phyloP scores from a whole-genome alignment of 2,888 invertebrate genomes.

The Lasioglossum lativentre region DNA sequence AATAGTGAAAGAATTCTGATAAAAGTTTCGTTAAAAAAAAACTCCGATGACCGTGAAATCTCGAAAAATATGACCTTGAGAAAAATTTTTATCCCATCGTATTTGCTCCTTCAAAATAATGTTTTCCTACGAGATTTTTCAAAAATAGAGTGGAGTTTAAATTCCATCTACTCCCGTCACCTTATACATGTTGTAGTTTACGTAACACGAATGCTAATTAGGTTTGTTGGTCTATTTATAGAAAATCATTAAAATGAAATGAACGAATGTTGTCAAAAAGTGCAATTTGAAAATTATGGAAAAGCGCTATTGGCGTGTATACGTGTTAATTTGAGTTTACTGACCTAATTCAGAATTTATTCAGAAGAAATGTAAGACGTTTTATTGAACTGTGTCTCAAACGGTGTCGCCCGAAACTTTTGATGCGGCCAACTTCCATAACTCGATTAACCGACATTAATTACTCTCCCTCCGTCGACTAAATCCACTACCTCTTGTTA shows the following conservation, averaged over 20 bases:
- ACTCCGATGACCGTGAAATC: too few species aligned
- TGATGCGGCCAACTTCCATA: conserved; percentile 20
- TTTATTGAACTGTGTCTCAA: not conserved
- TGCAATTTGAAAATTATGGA: too few species aligned
- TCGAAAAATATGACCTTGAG: too few species aligned
- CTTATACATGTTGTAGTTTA: too few species aligned
- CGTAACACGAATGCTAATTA: not conserved
- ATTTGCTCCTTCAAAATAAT: too few species aligned
- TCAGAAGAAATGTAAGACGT: not conserved
- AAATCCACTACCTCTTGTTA: not conserved
- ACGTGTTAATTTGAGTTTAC: not conserved
- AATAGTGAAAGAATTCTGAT: too few species aligned
- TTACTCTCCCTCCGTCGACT: conserved; percentile 17
- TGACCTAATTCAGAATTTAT: not conserved
- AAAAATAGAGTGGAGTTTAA: too few species aligned
- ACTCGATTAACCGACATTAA: conserved; percentile 47
- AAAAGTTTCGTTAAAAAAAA: too few species aligned
- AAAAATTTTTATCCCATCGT: too few species aligned
- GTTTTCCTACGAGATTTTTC: too few species aligned
- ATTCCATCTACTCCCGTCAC: too few species aligned
- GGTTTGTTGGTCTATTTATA: not conserved
- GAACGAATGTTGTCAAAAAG: not conserved
- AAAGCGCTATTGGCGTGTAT: not conserved
- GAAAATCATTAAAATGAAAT: not conserved
- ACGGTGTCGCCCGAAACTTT: conserved; percentile 24